Conservation (phyloP, 30 jellyfish, hydroid and myxozoan species). For the Nemopilema nomurai region DNA sequence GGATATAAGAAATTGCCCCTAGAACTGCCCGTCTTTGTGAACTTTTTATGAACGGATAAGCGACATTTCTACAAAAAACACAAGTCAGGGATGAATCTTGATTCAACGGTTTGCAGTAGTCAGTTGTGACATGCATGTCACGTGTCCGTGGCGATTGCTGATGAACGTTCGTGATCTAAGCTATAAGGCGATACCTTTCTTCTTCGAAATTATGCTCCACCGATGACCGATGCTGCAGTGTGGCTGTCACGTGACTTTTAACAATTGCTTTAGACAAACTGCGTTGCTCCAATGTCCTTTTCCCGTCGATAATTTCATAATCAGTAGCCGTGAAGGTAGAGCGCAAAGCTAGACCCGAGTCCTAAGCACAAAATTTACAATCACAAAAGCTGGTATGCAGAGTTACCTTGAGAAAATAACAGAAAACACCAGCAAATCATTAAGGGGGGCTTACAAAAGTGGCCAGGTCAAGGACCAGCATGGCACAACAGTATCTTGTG, state of each 20-base stretch:
- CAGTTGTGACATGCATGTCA: too few species aligned
- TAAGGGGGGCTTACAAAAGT: too few species aligned
- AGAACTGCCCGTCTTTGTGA: too few species aligned
- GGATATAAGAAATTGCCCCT: too few species aligned
- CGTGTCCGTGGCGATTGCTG: not conserved
- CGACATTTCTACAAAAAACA: too few species aligned
- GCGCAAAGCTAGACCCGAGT: not conserved
- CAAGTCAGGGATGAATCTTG: too few species aligned
- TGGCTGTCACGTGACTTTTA: not conserved
- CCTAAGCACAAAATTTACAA: not conserved
- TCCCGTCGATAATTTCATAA: conserved; percentile 16
- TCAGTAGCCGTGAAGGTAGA: conserved; percentile 1
- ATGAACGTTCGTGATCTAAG: not conserved
- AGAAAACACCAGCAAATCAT: too few species aligned
- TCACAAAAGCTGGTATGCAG: not conserved
- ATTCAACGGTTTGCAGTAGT: too few species aligned
- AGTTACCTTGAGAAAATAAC: not conserved
- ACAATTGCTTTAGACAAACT: not conserved
- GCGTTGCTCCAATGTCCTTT: not conserved
- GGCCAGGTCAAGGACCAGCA: too few species aligned
- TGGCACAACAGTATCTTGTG: too few species aligned
- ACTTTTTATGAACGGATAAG: too few species aligned
- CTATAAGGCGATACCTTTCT: not conserved
- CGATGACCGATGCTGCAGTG: not conserved
- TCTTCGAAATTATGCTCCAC: not conserved